Evolutionary conservation across 2,113 vertebrate genomes (phyloP).

Genomic region (Chascanopsetta lugubris): DNA sequence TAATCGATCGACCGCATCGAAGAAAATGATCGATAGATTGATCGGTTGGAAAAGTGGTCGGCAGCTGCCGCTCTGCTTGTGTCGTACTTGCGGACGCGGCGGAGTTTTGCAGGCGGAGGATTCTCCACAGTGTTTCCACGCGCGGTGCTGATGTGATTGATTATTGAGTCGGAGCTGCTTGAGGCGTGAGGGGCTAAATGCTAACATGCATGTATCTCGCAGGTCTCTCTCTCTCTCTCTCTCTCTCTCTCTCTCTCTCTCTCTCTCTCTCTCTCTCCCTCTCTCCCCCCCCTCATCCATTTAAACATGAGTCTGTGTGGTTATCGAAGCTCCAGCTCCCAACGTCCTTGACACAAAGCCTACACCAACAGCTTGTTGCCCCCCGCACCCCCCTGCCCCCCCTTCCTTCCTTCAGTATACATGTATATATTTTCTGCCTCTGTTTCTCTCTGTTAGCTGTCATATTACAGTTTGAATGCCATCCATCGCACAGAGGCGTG

Average conservation of each 20-base stretch:
- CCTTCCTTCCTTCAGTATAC: too few relatives aligned
- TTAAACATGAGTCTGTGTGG: constrained; percentile 67
- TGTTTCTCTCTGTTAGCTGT: constrained; percentile 19
- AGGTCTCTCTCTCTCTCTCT: constrained; percentile 37
- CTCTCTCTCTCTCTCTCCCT: constrained; percentile 39
- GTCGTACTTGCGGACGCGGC: constrained; percentile 50
- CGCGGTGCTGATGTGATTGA: constrained; percentile 62
- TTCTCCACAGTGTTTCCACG: constrained; percentile 42
- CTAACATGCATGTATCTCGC: constrained; percentile 54
- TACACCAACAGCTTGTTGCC: constrained; percentile 43
- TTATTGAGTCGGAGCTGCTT: constrained; percentile 56
- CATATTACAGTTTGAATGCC: constrained; percentile 53
- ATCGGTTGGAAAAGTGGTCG: too few relatives aligned
- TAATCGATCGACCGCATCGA: too few relatives aligned
- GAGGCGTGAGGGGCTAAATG: constrained; percentile 64
- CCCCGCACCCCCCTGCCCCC: too few relatives aligned
- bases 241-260: constrained; percentile 41
- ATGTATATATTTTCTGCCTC: constrained; percentile 4
- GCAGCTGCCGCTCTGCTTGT: too few relatives aligned
- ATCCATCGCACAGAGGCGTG: constrained; percentile 33
- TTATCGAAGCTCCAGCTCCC: constrained; percentile 39
- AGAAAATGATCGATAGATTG: too few relatives aligned
- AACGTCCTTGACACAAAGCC: constrained; percentile 40
- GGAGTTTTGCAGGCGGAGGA: constrained; percentile 39
- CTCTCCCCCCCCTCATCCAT: constrained; percentile 64